Percentiles rank a stretch among this genome's conserved stretches.
phyloP scores from a whole-genome alignment of 2,888 invertebrate species.

The Temnothorax unifasciatus region DNA sequence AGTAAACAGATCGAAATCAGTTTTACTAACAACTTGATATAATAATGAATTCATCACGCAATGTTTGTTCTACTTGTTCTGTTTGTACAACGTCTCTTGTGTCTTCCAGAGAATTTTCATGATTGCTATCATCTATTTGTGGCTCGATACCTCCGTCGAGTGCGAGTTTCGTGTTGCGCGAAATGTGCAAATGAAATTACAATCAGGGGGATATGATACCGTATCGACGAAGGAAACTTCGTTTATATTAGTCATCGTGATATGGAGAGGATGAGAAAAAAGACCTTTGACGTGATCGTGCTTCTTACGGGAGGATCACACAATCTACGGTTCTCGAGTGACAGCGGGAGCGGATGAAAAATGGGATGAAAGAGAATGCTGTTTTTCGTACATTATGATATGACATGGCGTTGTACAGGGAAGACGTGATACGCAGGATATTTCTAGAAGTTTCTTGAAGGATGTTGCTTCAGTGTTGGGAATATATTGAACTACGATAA shows the following conservation, averaged over 20 bases:
- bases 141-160: conserved; percentile 46
- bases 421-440: conserved; percentile 20
- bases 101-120: neutral
- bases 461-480: conserved; percentile 42
- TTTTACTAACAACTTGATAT: neutral
- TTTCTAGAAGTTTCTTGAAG: neutral
- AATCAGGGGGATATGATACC: neutral
- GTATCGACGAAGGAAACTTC: conserved; percentile 25
- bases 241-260: conserved; percentile 41
- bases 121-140: conserved; percentile 4
- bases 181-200: conserved; percentile 56
- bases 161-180: conserved; percentile 31
- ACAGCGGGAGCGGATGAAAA: conserved; percentile 47
- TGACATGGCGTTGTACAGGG: conserved; percentile 20
- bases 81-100: neutral
- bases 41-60: neutral
- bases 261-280: conserved; percentile 7
- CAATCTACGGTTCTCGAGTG: conserved; percentile 39
- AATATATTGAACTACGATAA: conserved; percentile 30
- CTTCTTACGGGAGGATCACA: conserved; percentile 46
- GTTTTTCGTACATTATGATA: conserved; percentile 43
- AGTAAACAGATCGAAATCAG: neutral
- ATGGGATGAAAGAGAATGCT: conserved; percentile 44
- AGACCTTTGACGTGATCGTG: conserved; percentile 36
- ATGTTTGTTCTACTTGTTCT: neutral